Conservation (phyloP, 2,797 vertebrate genomes). For the Dermochelys coriacea region DNA sequence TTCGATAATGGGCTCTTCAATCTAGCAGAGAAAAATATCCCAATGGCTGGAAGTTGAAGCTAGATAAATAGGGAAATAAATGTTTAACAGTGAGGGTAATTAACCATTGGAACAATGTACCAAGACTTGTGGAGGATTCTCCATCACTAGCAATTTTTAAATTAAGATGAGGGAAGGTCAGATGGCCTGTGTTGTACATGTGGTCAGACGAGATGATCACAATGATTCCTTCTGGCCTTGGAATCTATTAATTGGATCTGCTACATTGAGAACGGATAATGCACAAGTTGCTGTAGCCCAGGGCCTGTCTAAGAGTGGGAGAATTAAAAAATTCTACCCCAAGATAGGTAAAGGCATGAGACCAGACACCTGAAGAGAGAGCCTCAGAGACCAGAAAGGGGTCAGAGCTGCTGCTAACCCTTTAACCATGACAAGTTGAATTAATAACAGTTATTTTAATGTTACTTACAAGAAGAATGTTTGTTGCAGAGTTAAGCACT, state of each 20-base stretch:
- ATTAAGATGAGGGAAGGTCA: not conserved
- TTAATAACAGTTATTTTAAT: fast-evolving
- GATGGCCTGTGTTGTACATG: not conserved
- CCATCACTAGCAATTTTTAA: not conserved
- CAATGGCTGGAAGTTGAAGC: not conserved
- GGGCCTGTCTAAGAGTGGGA: not conserved
- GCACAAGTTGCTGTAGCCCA: not conserved
- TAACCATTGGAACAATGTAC: not conserved
- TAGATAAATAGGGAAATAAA: not conserved
- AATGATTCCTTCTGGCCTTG: not conserved
- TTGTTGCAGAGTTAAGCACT: not conserved
- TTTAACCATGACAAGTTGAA: not conserved
- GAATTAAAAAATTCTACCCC: not conserved
- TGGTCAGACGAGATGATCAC: not conserved
- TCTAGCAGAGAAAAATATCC: not conserved
- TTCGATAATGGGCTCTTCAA: not conserved
- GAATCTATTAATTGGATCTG: not conserved
- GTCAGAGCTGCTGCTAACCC: not conserved
- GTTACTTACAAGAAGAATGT: not conserved
- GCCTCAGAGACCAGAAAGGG: not conserved
- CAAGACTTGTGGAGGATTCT: not conserved
- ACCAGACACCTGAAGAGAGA: not conserved
- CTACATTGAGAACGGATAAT: not conserved
- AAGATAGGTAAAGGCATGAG: not conserved
- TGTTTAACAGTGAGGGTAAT: not conserved